phyloP scores from a whole-genome alignment of 1,140 invertebrate species.

The Penaeus vannamei region DNA sequence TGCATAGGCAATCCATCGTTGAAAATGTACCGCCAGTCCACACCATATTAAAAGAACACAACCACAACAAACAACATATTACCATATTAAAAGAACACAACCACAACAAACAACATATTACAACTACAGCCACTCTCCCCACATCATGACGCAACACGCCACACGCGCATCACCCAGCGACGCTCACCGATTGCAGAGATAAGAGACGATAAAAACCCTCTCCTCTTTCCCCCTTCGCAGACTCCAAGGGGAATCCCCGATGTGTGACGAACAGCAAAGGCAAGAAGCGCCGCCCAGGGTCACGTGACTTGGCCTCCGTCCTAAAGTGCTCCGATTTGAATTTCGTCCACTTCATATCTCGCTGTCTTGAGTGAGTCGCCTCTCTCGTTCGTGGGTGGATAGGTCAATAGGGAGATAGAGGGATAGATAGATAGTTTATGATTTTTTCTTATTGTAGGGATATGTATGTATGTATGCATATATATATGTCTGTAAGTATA shows the following conservation, averaged over 20 bases:
- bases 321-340: constrained; percentile 88
- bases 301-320: constrained; percentile 83
- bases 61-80: no score
- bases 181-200: neutral
- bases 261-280: constrained; percentile 94
- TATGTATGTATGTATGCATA: constrained; percentile 19
- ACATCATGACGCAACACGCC: no score
- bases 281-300: constrained; percentile 87
- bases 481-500: neutral
- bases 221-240: constrained; percentile 72
- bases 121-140: no score
- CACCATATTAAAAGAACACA: no score
- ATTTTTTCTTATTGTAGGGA: neutral
- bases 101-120: no score
- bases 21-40: no score
- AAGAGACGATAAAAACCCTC: neutral
- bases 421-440: constrained; percentile 16
- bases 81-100: no score
- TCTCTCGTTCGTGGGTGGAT: neutral
- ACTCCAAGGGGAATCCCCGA: constrained; percentile 91
- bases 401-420: neutral
- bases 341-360: constrained; percentile 94
- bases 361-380: constrained; percentile 88
- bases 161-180: no score
- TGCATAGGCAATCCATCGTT: no score